Conservation (phyloP, 2,113 vertebrate genomes). For the Tragelaphus strepsiceros region DNA sequence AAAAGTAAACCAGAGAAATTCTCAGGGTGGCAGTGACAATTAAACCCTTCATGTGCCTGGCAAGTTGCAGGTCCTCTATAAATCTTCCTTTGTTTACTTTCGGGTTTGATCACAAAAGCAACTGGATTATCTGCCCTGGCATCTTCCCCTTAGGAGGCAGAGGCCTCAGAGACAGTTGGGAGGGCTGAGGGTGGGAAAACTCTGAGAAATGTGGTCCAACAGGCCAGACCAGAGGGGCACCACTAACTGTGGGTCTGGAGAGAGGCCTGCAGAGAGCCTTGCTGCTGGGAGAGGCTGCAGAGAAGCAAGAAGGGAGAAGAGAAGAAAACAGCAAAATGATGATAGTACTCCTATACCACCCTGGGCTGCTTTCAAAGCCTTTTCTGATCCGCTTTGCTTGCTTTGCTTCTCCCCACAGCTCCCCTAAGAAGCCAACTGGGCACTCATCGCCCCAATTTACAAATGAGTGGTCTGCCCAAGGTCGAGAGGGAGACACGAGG, state of each 20-base stretch:
- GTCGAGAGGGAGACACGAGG: not conserved
- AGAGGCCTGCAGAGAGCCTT: not conserved
- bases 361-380: not conserved
- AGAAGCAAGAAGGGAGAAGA: not conserved
- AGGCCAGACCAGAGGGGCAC: not conserved
- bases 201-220: slow-evolving; percentile 36
- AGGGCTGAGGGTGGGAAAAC: not conserved
- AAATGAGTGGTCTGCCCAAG: not conserved
- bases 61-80: not conserved
- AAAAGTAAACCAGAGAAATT: not conserved
- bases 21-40: not conserved
- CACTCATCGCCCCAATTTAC: not conserved
- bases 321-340: too few relatives aligned
- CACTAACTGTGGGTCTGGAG: not conserved
- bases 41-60: not conserved
- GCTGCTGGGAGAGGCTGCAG: too few relatives aligned
- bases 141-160: not conserved
- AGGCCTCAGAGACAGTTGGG: not conserved
- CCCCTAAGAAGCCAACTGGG: not conserved
- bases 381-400: not conserved
- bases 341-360: not conserved
- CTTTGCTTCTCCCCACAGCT: not conserved
- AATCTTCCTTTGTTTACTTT: not conserved
- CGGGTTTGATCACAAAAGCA: not conserved
- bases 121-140: not conserved